Evolutionary conservation across 2,888 invertebrate genomes (phyloP), one percentile per base, ranked within the genome.

Genomic region (Epirrita christyi): DNA sequence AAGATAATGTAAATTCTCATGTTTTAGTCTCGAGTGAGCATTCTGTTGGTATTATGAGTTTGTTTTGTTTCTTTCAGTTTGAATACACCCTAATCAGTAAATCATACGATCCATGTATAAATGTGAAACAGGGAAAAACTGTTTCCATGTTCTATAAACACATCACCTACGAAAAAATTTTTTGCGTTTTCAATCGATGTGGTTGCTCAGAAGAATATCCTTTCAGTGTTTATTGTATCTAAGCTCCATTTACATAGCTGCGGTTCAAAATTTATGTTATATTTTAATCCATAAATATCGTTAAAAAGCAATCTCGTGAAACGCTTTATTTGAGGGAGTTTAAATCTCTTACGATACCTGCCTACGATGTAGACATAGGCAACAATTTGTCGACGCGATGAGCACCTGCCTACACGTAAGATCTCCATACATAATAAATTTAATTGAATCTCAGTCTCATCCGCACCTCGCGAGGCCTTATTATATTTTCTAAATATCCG

Each of bases 351-450:
- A 45, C 46, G 47, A 55, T 48, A 37, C 32, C 4, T 21, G 4
- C 67, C 58, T 62, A 68, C 72, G 72, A 71, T 75, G 57, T 58
- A 79, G 72, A 75, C 45, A 50, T 57, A 48, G 7, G 75, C 68
- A 76, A 73, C 80, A 88, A 89, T 87, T 88, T 85, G 86, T 81
- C 81, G 84, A 83, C 70, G 76, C 81, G 81, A 84, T 81, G 86
- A 88, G 82, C 86, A 85, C 85, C 84, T 83, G 84, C 83, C 85
- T 86, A 78, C 80, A 83, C 83, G 74, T 75, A 74, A 81, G 86
- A 90, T 90, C 87, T 90, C 85, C 91, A 92, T 91, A 91, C 91
- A 91, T 91, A 91, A 90, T 89, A 89, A 89, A 91, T 89, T 89
- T 90, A 90, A 91, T 91, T 89, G 90, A 90, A 91, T 90, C 85